Conservation (phyloP, 1,140 invertebrate species). For the Caenorhabditis inopinata region DNA sequence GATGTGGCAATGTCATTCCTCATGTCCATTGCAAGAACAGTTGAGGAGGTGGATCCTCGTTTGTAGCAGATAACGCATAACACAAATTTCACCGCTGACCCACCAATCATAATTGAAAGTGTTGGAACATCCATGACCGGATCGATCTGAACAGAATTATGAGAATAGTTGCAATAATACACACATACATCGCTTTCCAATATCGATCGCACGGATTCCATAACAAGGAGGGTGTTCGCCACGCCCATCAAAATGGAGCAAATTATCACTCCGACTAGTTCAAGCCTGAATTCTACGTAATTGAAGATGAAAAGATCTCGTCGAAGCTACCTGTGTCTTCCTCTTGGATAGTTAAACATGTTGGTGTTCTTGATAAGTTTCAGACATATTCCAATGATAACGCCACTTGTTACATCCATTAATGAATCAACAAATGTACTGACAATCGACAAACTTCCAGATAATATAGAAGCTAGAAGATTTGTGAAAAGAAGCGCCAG, state of each 20-base stretch:
- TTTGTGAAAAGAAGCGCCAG: conserved; percentile 44
- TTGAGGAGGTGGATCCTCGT: conserved; percentile 38
- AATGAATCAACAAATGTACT: conserved; percentile 51
- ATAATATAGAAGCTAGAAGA: conserved; percentile 43
- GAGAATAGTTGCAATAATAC: too few relatives aligned
- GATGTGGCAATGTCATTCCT: conserved; percentile 57
- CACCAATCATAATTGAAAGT: conserved; percentile 43
- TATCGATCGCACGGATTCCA: conserved; percentile 39
- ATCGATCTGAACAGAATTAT: conserved; percentile 49
- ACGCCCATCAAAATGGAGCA: conserved; percentile 52
- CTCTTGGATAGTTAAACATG: conserved; percentile 49
- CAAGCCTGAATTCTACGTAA: conserved; percentile 14
- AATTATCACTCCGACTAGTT: conserved; percentile 47
- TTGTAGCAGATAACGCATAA: conserved; percentile 43
- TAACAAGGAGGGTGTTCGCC: conserved; percentile 50
- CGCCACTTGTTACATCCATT: conserved; percentile 50
- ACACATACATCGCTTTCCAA: conserved; percentile 1
- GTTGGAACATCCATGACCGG: conserved; percentile 44
- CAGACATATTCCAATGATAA: conserved; percentile 45
- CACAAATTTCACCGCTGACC: conserved; percentile 35
- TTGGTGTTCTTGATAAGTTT: conserved; percentile 46
- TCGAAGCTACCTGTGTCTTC: conserved; percentile 19
- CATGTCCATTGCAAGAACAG: conserved; percentile 55
- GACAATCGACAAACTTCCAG: conserved; percentile 49
- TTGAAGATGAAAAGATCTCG: too few relatives aligned